These are phyloP conservation scores for Smutsia gigantea DNA, from an alignment of 2,797 vertebrate species.

Conservation along the genomic window DNA sequence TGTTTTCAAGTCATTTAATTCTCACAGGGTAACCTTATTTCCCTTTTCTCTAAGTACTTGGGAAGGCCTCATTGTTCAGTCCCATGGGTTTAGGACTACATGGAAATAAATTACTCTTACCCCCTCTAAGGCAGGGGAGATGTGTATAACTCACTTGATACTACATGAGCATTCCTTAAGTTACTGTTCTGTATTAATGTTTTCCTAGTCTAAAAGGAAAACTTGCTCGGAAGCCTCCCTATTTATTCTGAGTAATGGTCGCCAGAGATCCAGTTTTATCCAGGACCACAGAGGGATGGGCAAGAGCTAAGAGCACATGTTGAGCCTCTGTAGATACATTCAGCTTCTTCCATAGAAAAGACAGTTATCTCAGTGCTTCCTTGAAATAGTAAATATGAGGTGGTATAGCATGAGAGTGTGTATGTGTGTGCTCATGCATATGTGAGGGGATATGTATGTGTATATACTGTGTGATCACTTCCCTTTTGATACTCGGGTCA, in stretches of 20 bases:
- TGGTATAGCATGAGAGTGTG: neutral
- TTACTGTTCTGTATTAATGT: conserved; percentile 39
- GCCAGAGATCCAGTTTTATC: neutral
- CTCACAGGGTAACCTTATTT: conserved; percentile 55
- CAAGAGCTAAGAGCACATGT: neutral
- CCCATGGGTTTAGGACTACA: neutral
- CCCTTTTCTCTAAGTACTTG: conserved; percentile 50
- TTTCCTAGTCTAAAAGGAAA: conserved; percentile 38
- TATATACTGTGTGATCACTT: neutral
- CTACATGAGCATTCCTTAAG: conserved; percentile 47
- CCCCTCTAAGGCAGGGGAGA: neutral
- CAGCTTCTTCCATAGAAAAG: neutral
- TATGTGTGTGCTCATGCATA: neutral
- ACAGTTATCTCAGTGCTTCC: neutral
- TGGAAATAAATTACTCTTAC: conserved; percentile 62
- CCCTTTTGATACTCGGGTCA: neutral
- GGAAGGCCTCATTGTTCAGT: conserved; percentile 26
- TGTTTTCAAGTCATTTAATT: conserved; percentile 69
- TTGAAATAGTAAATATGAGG: neutral
- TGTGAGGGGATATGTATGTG: neutral
- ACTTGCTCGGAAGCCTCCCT: neutral
- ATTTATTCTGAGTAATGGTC: neutral
- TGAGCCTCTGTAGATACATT: neutral
- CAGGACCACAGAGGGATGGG: neutral
- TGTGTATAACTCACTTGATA: conserved; percentile 36